Evolutionary conservation across 2,888 invertebrate species (phyloP).

Genomic region (Brachycybe producta): DNA sequence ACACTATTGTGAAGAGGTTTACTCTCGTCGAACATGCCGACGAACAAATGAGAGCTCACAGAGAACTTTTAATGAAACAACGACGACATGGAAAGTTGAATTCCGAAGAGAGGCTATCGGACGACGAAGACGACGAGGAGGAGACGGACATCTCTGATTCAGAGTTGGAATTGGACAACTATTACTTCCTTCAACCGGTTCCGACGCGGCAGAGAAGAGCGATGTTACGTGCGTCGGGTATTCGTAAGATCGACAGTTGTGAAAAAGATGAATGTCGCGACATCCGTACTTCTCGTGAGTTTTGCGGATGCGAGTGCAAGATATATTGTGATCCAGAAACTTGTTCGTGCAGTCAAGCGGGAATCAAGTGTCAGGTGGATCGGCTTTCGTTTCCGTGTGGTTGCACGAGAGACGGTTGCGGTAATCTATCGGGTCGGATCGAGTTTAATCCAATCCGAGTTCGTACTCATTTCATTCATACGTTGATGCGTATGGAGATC

Average conservation of each 20-base stretch:
- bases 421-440: conserved; percentile 79
- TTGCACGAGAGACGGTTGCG: conserved; percentile 86
- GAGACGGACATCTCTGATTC: conserved; percentile 43
- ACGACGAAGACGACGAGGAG: conserved; percentile 27
- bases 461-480: conserved; percentile 91
- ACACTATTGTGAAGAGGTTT: conserved; percentile 58
- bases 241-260: conserved; percentile 77
- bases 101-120: conserved; percentile 24
- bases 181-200: conserved; percentile 80
- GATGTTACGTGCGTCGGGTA: conserved; percentile 78
- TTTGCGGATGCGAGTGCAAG: conserved; percentile 85
- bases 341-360: conserved; percentile 85
- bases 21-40: conserved; percentile 75
- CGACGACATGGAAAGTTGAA: conserved; percentile 29
- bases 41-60: conserved; percentile 74
- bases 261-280: conserved; percentile 91
- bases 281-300: conserved; percentile 80
- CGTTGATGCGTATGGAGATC: conserved; percentile 79
- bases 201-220: conserved; percentile 80
- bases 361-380: conserved; percentile 96
- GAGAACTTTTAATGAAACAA: conserved; percentile 44
- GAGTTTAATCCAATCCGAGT: conserved; percentile 94
- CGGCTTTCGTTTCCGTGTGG: conserved; percentile 92
- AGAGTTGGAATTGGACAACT: conserved; percentile 75
- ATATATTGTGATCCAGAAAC: conserved; percentile 89